Evolutionary conservation across 2,797 vertebrate genomes (phyloP).

Genomic region (Cephalopachus bancanus): DNA sequence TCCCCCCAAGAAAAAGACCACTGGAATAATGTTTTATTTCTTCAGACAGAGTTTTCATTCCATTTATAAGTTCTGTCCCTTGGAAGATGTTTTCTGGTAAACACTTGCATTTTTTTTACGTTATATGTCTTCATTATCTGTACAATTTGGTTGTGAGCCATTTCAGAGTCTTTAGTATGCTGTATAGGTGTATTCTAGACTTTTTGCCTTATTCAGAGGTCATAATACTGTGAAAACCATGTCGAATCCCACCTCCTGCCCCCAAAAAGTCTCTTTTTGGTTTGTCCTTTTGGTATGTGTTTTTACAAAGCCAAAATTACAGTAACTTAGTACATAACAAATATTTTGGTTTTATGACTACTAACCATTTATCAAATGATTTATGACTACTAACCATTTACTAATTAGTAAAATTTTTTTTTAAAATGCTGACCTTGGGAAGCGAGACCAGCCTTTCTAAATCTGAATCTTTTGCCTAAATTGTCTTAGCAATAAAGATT

Average conservation of each 20-base stretch:
- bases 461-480: background rate
- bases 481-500: slow-evolving; percentile 61
- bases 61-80: background rate
- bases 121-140: background rate
- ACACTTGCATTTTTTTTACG: background rate
- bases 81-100: background rate
- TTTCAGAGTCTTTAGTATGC: background rate
- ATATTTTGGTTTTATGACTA: slow-evolving; percentile 57
- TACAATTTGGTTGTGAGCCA: background rate
- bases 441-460: background rate
- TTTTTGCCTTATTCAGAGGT: background rate
- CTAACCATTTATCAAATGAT: slow-evolving; percentile 7
- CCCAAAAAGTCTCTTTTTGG: background rate
- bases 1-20: background rate
- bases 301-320: slow-evolving; percentile 20
- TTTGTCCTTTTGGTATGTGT: background rate
- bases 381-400: slow-evolving; percentile 14
- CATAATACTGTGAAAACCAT: background rate
- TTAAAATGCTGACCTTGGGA: background rate
- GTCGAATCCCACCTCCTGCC: too few relatives aligned
- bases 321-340: slow-evolving; percentile 5
- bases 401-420: slow-evolving; percentile 17
- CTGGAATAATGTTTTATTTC: background rate
- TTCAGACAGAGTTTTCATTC: background rate
- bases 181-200: background rate